A percentile compares a stretch with the other conserved stretches of the same genome.
These are phyloP conservation scores for Diadromus collaris DNA, from an alignment of 2,888 invertebrate species.

Conservation along the genomic window DNA sequence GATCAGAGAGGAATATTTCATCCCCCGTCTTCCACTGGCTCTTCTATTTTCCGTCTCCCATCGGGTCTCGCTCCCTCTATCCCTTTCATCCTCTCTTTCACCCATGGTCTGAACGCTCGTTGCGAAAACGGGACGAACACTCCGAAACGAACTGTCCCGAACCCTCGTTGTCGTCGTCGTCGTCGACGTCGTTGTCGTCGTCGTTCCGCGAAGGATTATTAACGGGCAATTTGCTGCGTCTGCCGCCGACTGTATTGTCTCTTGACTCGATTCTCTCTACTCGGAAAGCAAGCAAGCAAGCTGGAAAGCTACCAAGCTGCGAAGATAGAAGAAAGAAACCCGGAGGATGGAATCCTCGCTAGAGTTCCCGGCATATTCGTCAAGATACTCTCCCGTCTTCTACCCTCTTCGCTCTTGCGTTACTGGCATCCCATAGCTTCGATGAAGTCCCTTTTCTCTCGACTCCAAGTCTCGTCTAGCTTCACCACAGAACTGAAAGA, in stretches of 20 bases:
- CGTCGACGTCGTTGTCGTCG: constrained; percentile 58
- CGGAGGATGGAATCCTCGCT: constrained; percentile 37
- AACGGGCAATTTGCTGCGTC: constrained; percentile 80
- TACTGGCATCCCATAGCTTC: constrained; percentile 37
- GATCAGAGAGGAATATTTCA: constrained; percentile 79
- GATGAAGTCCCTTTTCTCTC: constrained; percentile 51
- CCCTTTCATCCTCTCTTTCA: constrained; percentile 47
- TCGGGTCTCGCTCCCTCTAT: constrained; percentile 27
- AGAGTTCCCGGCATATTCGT: constrained; percentile 58
- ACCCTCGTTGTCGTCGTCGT: constrained; percentile 55
- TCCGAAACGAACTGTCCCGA: constrained; percentile 49
- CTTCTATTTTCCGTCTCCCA: constrained; percentile 39
- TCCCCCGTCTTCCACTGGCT: constrained; percentile 63
- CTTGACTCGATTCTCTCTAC: constrained; percentile 67
- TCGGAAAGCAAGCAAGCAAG: constrained; percentile 37
- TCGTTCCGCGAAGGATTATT: constrained; percentile 75
- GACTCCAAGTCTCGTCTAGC: constrained; percentile 47
- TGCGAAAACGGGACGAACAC: constrained; percentile 35
- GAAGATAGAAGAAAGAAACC: constrained; percentile 45
- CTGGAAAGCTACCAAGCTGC: constrained; percentile 42
- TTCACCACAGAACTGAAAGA: neutral
- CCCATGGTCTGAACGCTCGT: constrained; percentile 48
- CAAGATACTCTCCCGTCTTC: constrained; percentile 43
- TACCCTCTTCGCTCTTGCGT: constrained; percentile 37
- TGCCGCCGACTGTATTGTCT: constrained; percentile 79